Base-by-base conservation (phyloP, 2,888 invertebrate species). In the Elgonia sp. region DNA sequence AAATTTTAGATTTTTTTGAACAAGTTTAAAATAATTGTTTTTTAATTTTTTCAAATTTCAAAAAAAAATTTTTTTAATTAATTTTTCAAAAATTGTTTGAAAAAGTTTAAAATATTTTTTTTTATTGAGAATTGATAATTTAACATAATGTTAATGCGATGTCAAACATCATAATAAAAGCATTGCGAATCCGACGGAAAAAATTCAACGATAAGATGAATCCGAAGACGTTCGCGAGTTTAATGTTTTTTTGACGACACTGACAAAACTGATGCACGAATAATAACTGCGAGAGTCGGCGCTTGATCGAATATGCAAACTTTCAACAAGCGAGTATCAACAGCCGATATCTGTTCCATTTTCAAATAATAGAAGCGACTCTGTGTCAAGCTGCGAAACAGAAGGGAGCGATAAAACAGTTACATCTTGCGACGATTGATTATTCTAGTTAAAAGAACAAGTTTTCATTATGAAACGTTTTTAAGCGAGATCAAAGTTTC, bases 341-440 rank as follows among this genome's bases (percentile, higher is more conserved):
- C 91, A 93, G 92, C 92, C 94, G 91, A 94, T 94, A 93, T 93
- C 93, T 90, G 93, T 89, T 91, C 92, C 90, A 94, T 93, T 94
- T 94, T 94, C 92, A 92, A 93, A 94, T 93, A 94, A 94, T 93
- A 92, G 93, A 92, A 89, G 89, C 88, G 85, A 87, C 60, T 88
- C 77, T 85, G 86, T 40, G 73, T 69, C 40, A 16, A 53, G 18
- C 57, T n/a, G 57, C 14, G 75, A 69, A 75, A 80, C 69, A 69
- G 16, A 62, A 40, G 39, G 55, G 21, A 40, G n/a, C 69, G 80
- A 80, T 85, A 69, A 85, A 79, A 80, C 65, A 69, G 80, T 67
- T 75, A 75, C 85, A 85, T 85, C 75, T 80, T 75, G 60, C 62
- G 53, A 9, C 29, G 80, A 80, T 75, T 85, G 80, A 80, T 85